Evolutionary conservation across 1,140 invertebrate species (phyloP).

Genomic region (Drosophila mojavensis): DNA sequence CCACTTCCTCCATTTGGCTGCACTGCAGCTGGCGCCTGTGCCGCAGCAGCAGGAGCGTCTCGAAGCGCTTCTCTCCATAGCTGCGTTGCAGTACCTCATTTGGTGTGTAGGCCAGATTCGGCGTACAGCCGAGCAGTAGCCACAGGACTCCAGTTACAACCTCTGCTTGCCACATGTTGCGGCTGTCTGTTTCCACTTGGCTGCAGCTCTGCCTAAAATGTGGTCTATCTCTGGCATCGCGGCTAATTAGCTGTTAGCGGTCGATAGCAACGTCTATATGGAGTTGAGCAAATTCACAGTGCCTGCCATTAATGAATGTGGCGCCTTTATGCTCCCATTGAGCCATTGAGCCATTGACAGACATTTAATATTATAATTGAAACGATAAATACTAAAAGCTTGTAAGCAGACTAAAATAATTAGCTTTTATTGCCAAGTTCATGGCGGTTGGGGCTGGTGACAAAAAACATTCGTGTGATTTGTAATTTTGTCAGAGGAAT

Average conservation of each 20-base stretch:
- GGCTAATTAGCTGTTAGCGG: conserved; percentile 47
- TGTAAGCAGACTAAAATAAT: too few species aligned
- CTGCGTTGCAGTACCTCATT: conserved; percentile 25
- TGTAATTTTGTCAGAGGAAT: background rate
- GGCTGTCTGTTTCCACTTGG: background rate
- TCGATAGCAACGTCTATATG: conserved; percentile 44
- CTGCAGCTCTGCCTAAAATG: background rate
- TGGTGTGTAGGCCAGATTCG: background rate
- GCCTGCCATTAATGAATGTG: conserved; percentile 6
- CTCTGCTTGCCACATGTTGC: conserved; percentile 49
- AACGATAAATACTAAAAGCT: background rate
- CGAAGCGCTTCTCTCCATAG: conserved; percentile 33
- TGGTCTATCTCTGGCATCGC: conserved; percentile 32
- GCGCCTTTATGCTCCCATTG: too few species aligned
- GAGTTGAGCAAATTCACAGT: background rate
- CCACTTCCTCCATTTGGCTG: conserved; percentile 3
- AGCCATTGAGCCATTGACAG: conserved; percentile 17
- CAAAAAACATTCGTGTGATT: background rate
- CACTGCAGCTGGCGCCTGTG: conserved; percentile 28
- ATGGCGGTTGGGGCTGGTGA: background rate
- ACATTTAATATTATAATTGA: background rate
- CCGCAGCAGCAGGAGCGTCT: conserved; percentile 39
- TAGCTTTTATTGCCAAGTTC: background rate
- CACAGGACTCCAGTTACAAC: conserved; percentile 6
- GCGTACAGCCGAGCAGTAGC: conserved; percentile 26